Evolutionary conservation across 2,797 vertebrate species (phyloP), one percentile per base, ranked within the genome.

Genomic region (Spinibarbus caldwelli): DNA sequence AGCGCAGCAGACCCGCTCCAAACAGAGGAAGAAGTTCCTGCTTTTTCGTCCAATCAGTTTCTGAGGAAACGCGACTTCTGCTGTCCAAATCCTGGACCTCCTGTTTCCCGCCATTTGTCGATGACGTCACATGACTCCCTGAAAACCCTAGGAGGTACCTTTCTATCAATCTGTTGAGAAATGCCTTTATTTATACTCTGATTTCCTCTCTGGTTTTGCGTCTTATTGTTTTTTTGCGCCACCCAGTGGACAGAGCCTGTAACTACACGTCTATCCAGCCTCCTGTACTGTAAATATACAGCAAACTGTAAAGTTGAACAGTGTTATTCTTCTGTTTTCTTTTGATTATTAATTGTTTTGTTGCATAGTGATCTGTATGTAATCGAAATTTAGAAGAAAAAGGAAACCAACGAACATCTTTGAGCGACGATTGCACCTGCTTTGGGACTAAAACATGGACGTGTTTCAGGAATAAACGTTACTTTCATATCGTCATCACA

Each of bases 11-110:
- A n/a, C n/a, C n/a, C n/a, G 83, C 71, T 78, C 80, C 67, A 17
- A 80, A 64, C 78, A 41, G 66, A 67, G 21, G 29, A 71, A 43
- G 95, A 94, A 93, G 92, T 94, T 95, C 94, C 95, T n/a, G n/a
- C n/a, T n/a, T n/a, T n/a, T n/a, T n/a, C 94, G 94, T 93, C 86
- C 91, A 93, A 89, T 86, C 95, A 96, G 96, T 99, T 98, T 97
- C 97, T 96, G 95, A 98, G 97, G 97, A 98, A 98, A 98, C 97
- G 96, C 95, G 95, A 95, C 96, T 95, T 88, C 95, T 96, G 94
- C 95, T 96, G 95, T 96, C 95, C 94, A 94, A 95, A 95, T 96
- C 90, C 95, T 96, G 96, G 96, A 96, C 96, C 94, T 96, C 93
- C 93, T 34, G 23, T 34, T 67, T n/a, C n/a, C n/a, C n/a, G n/a